Evolutionary conservation across 2,888 invertebrate genomes (phyloP), one percentile per base, ranked within the genome.

Genomic region (Nephrotoma guestfalica): DNA sequence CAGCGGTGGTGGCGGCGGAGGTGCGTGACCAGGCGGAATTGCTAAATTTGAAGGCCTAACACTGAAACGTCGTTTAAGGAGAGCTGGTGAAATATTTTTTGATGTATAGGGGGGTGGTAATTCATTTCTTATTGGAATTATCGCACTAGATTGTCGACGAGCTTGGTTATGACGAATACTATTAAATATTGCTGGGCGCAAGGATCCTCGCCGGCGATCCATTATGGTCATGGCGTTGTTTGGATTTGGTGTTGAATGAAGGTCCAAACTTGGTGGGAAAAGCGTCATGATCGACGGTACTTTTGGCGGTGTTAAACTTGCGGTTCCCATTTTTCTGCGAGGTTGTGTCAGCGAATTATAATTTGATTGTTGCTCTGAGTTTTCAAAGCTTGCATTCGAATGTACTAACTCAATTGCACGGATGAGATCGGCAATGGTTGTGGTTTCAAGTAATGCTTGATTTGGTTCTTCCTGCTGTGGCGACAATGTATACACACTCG

Each of bases 401-500:
- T 94, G 94, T 42, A 96, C 92, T n/a, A 94, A 93, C 85, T 96
- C 95, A 86, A 97, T 91, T 0, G 96, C 96, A 87, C 96, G 93
- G 41, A 97, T 93, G 86, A 97, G 93, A 91, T 97, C 96, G 0
- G 96, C 97, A 13, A 97, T 93, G 40, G 96, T 96, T 0, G 97
- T 97, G 89, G 96, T 95, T 90, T 97, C 97, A 87, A 97, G 91
- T 11, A 96, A 93, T 89, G 91, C 89, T 88, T 90, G 89, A 47
- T 91, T 90, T 11, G 88, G 86, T 83, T 88, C 87, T 87, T 90
- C 90, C 40, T 90, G 90, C 18, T 83, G 86, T 0, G 90, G 90
- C 11, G 90, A 89, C 0, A 90, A 89, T 6, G 90, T 90, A 86
- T 90, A 93, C 84, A 92, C 89, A 88, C 92, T 93, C 11, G 90